Evolutionary conservation across 1,140 invertebrate species (phyloP), one percentile per base, ranked within the genome.

Genomic region (Cyphomyrmex costatus): DNA sequence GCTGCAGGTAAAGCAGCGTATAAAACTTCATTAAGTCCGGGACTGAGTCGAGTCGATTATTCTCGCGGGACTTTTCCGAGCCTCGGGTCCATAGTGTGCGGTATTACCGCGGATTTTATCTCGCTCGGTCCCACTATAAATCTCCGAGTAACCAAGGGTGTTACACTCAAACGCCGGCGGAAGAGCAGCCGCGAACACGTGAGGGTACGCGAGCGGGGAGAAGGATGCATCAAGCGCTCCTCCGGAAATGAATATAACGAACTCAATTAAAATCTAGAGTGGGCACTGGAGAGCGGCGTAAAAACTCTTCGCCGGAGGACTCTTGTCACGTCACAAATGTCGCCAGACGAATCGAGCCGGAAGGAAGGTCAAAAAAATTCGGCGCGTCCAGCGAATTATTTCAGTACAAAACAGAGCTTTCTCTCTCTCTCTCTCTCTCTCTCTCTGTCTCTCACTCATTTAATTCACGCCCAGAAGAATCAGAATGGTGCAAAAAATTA

Each of bases 211-310:
- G 53, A 61, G 33, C 27, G 42, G 68, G 36, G 21, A 16, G 19
- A 10, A 16, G 74, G 73, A 78, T 85, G 46, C 85, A 73, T 77
- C 63, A 73, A 71, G 87, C 65, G 65, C 60, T 86, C 78, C 61
- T 49, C 36, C 68, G 79, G 53, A 87, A 87, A 86, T 89, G 88
- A 90, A 87, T 89, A 84, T 85, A 89, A 90, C 88, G 68, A 89
- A 87, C 78, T 84, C 78, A 63, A 90, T 89, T 88, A 88, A 90
- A 86, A 89, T 78, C 61, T 49, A 21, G 83, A 85, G 88, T 82
- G 88, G 82, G 53, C 56, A 71, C 42, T 65, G 30, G 85, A 88
- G 85, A 88, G 76, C 68, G 49, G 68, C 79, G 68, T 83, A 83
- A 83, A 83, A 83, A 83, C 65, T 68, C 36, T 68, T 68, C 65